These are phyloP conservation scores for Cranoglanis bouderius DNA, from an alignment of 2,113 vertebrate genomes.

Conservation along the genomic window DNA sequence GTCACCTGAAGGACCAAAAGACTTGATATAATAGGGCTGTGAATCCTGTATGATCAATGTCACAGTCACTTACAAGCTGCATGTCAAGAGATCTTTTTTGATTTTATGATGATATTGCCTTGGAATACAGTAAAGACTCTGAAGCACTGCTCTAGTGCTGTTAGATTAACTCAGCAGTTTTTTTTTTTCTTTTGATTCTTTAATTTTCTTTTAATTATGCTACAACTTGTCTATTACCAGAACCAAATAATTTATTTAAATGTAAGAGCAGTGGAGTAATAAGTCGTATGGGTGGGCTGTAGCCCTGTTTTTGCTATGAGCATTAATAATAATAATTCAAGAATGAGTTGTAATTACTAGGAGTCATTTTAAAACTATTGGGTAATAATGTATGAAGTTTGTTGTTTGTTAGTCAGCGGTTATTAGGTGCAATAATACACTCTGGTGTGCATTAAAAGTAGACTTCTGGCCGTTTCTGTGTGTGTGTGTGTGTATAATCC, in stretches of 20 bases:
- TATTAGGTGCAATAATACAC: slow-evolving; percentile 26
- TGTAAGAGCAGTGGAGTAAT: slow-evolving; percentile 23
- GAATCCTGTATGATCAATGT: not conserved
- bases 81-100: not conserved
- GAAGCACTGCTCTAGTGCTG: not conserved
- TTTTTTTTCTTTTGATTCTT: not conserved
- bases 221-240: not conserved
- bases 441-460: slow-evolving; percentile 11
- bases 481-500: slow-evolving; percentile 1
- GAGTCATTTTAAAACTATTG: not conserved
- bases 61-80: not conserved
- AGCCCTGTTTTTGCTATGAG: not conserved
- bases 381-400: not conserved
- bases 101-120: no score
- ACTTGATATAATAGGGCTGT: not conserved
- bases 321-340: slow-evolving; percentile 9
- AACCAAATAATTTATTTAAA: slow-evolving; percentile 36
- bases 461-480: not conserved
- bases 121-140: not conserved
- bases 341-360: not conserved
- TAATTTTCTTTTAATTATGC: slow-evolving; percentile 1
- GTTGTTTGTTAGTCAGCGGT: slow-evolving; percentile 14
- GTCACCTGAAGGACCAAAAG: not conserved
- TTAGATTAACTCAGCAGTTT: not conserved
- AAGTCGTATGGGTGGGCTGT: not conserved